A percentile compares a stretch with the other conserved stretches of the same genome.
phyloP scores from a whole-genome alignment of 2,113 vertebrate species.

The Desmodus rotundus region DNA sequence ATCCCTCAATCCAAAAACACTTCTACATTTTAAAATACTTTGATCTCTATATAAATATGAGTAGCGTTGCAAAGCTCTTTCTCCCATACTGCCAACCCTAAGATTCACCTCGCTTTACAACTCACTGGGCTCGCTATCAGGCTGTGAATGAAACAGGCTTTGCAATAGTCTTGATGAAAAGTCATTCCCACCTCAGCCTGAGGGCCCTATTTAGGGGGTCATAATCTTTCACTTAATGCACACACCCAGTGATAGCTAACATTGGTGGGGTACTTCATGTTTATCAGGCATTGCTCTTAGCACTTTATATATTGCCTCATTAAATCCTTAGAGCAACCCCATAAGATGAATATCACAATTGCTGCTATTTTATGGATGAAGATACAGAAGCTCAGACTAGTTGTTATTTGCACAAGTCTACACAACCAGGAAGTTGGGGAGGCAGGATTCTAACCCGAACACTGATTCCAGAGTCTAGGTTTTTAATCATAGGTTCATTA shows the following conservation, averaged over 20 bases:
- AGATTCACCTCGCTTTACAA: neutral
- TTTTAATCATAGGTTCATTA: neutral
- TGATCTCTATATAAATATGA: neutral
- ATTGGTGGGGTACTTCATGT: neutral
- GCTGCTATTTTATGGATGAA: neutral
- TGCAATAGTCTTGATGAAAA: neutral
- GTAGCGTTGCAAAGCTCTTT: neutral
- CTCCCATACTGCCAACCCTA: neutral
- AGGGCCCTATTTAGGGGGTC: neutral
- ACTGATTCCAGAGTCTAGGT: neutral
- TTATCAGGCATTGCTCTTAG: neutral
- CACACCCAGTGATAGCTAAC: neutral
- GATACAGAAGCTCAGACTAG: neutral
- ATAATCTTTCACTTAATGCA: neutral
- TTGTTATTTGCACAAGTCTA: neutral
- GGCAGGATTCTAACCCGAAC: neutral
- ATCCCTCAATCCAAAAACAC: slow-evolving; percentile 53
- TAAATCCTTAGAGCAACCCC: neutral
- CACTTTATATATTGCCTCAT: neutral
- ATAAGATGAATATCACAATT: neutral
- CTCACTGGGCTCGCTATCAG: neutral
- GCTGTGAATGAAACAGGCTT: neutral
- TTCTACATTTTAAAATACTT: slow-evolving; percentile 9
- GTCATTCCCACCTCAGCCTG: neutral
- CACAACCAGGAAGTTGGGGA: neutral